phyloP scores from a whole-genome alignment of 2,888 invertebrate species.

The Tolmerus cingulatus region DNA sequence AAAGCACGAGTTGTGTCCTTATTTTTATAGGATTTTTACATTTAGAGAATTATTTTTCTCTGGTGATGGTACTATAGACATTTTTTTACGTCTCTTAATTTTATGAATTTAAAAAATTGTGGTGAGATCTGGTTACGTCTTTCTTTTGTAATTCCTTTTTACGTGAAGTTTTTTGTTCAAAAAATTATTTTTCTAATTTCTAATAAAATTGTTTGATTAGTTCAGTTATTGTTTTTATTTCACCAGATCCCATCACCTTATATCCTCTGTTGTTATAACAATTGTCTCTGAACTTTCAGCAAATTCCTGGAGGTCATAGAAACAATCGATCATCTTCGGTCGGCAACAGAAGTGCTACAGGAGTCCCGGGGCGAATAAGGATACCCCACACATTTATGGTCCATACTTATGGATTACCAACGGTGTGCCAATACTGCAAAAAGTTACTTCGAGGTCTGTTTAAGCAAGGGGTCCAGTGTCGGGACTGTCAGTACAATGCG shows the following conservation, averaged over 20 bases:
- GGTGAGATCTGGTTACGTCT: constrained; percentile 58
- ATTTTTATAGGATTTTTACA: not conserved
- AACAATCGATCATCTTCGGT: constrained; percentile 76
- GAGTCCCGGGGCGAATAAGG: constrained; percentile 64
- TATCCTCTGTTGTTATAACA: constrained; percentile 60
- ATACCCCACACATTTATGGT: constrained; percentile 97
- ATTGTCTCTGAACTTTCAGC: constrained; percentile 53
- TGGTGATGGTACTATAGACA: not conserved
- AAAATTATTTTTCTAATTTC: constrained; percentile 40
- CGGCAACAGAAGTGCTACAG: constrained; percentile 66
- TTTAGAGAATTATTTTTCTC: not conserved
- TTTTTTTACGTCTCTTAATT: not conserved
- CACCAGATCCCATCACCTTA: constrained; percentile 60
- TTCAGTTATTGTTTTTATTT: constrained; percentile 50
- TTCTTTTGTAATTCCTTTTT: constrained; percentile 50
- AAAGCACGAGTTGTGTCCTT: not conserved
- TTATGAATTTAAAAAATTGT: not conserved
- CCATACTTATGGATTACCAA: constrained; percentile 96
- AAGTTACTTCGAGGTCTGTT: constrained; percentile 94
- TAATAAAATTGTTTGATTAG: constrained; percentile 38
- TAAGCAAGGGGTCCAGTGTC: constrained; percentile 96
- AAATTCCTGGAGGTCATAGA: constrained; percentile 64
- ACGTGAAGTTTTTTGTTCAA: constrained; percentile 51
- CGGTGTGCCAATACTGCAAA: constrained; percentile 95
- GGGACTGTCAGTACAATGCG: constrained; percentile 95